Base-by-base conservation (phyloP, 2,888 invertebrate genomes). In the Pachliopta kotzebuea region DNA sequence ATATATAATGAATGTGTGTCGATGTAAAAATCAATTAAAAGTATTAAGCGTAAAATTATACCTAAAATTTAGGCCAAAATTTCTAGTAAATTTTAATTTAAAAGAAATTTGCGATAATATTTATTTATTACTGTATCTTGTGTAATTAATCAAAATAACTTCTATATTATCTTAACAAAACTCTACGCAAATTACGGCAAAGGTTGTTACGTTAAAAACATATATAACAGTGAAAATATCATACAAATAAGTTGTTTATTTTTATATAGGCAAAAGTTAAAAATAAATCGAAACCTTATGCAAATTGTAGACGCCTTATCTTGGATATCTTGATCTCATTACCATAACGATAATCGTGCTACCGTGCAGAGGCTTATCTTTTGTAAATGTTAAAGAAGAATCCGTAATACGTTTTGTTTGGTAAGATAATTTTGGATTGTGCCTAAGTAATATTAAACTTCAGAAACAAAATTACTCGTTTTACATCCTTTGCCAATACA, bases 331-430 rank as follows among this genome's bases (percentile, higher is more conserved):
- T 71, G 70, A 72, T 72, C 71, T 72, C 72, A 73, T 72, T 71
- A 73, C 67, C 74, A 72, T 70, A 74, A 71, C 70, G 74, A 73
- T 72, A 72, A 73, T 70, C 72, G 76, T 78, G 81, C 85, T 80
- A 80, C 84, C 77, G 83, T 79, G 70, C 77, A 77, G 79, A 77
- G 81, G 82, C 81, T 86, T 88, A 90, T 89, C 90, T 87, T 73
- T 62, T 67, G 77, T 78, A 86, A 90, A 90, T 86, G 88, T 87
- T 88, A 80, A 79, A 84, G 79, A 80, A 80, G 81, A 83, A 83
- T 86, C 78, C 78, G 78, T 85, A 86, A 84, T 81, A 80, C 76
- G 82, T 76, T 78, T 78, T 88, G 86, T 89, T 86, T 88, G 83
- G 77, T 71, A 74, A 85, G 86, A 84, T 85, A 85, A 86, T 81